Conservation (phyloP, 2,113 vertebrate genomes). For the Ornithorhynchus anatinus region DNA sequence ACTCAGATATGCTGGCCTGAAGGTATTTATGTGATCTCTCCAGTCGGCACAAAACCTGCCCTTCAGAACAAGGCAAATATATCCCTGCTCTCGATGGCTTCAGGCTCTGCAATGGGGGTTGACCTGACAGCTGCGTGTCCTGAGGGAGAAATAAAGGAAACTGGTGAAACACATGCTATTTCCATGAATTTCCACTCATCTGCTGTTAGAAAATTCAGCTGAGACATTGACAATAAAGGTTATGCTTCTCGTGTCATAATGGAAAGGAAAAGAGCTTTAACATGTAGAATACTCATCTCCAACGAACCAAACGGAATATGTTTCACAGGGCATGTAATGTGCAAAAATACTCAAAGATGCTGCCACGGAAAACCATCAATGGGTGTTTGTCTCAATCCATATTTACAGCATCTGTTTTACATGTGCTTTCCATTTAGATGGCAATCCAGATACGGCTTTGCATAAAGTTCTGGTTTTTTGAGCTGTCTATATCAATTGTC, state of each 20-base stretch:
- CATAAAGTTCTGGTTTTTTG: constrained; percentile 42
- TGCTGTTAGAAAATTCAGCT: constrained; percentile 63
- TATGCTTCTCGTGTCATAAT: constrained; percentile 53
- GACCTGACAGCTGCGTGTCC: constrained; percentile 67
- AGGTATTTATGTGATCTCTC: constrained; percentile 72
- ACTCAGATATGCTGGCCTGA: constrained; percentile 63
- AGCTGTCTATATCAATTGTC: constrained; percentile 44
- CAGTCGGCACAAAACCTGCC: constrained; percentile 58
- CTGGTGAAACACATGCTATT: constrained; percentile 59
- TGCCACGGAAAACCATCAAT: constrained; percentile 44
- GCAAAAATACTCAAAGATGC: constrained; percentile 8
- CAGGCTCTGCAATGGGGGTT: constrained; percentile 48
- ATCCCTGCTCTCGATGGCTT: constrained; percentile 63
- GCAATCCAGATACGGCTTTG: constrained; percentile 40
- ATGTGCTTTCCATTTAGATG: constrained; percentile 63
- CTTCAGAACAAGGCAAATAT: constrained; percentile 53
- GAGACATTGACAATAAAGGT: constrained; percentile 65
- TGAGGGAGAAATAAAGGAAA: constrained; percentile 69
- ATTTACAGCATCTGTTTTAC: constrained; percentile 64
- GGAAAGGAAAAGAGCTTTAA: constrained; percentile 51
- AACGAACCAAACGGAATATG: constrained; percentile 44
- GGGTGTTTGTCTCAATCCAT: constrained; percentile 57
- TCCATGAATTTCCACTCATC: constrained; percentile 65
- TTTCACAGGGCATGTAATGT: constrained; percentile 30
- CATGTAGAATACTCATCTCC: constrained; percentile 28